phyloP scores from a whole-genome alignment of 1,140 invertebrate genomes.

The Matsumurasca onukii region DNA sequence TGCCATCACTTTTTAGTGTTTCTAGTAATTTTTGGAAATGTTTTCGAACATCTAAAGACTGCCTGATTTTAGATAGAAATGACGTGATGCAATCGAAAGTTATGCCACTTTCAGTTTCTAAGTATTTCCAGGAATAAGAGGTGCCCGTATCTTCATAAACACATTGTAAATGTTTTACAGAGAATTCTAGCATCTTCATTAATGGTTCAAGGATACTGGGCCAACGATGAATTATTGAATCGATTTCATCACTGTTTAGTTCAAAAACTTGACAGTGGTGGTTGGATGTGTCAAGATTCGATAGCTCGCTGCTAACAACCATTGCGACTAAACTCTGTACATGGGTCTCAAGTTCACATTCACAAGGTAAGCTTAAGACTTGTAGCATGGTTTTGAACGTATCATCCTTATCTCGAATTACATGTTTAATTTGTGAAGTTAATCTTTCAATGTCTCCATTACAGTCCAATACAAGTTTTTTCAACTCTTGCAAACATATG shows the following conservation, averaged over 20 bases:
- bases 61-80: not conserved
- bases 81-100: not conserved
- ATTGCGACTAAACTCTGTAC: not conserved
- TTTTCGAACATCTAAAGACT: not conserved
- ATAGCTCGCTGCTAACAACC: not conserved
- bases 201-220: not conserved
- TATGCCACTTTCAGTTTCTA: not conserved
- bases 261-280: not conserved
- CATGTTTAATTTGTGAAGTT: not conserved
- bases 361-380: slow-evolving; percentile 7
- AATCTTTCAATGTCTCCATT: slow-evolving; percentile 2
- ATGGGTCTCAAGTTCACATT: not conserved
- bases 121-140: slow-evolving; percentile 1
- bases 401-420: not conserved
- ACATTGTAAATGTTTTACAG: slow-evolving; percentile 6
- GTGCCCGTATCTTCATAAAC: not conserved
- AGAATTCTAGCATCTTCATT: not conserved
- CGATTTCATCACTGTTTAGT: not conserved
- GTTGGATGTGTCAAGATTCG: not conserved
- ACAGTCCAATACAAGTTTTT: not conserved
- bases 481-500: not conserved
- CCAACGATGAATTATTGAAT: not conserved
- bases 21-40: not conserved
- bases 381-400: not conserved
- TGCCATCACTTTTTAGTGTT: not conserved